Evolutionary conservation across 2,797 vertebrate genomes (phyloP), one percentile per base, ranked within the genome.

Genomic region (Masticophis lateralis): DNA sequence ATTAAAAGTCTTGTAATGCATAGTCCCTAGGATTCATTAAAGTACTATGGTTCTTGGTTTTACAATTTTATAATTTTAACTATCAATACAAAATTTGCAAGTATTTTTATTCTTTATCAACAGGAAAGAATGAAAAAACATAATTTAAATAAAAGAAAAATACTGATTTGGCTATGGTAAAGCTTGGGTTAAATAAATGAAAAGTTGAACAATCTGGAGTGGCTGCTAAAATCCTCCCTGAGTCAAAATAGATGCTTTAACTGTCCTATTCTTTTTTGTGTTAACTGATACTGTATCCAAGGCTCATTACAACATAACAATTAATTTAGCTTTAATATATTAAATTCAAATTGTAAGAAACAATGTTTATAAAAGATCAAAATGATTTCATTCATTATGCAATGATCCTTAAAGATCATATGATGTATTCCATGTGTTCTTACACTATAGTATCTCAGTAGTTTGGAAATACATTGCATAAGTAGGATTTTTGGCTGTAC

Each of bases 391-490:
- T 97, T 97, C 95, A 89, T 59, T 89, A 87, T 89, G 86, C 94
- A 95, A 87, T 96, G 97, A 96, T 94, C 95, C 95, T 96, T 92
- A 86, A 95, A 92, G 94, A 95, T 96, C 87, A 94, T 95, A 51
- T 95, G 95, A 96, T 95, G 94, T 91, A 95, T 28, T 94, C 92
- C 87, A 86, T 55, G 55, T n/a, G 28, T 12, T n/a, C 0, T 94
- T 95, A 56, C 91, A 94, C 93, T 97, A 95, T 93, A 95, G 94
- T 97, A 96, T 94, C 94, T 69, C 95, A 97, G 97, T 96, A 96
- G 96, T 96, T 96, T 94, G 95, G 88, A 95, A 97, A 97, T 96
- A 93, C 95, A 96, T 95, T 96, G 95, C 95, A 97, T 95, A 90
- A 90, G 91, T 86, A 94, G 94, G 93, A 96, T 97, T 96, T 97